Conservation (phyloP, 1,140 invertebrate species). For the Geopemphigus sp. region DNA sequence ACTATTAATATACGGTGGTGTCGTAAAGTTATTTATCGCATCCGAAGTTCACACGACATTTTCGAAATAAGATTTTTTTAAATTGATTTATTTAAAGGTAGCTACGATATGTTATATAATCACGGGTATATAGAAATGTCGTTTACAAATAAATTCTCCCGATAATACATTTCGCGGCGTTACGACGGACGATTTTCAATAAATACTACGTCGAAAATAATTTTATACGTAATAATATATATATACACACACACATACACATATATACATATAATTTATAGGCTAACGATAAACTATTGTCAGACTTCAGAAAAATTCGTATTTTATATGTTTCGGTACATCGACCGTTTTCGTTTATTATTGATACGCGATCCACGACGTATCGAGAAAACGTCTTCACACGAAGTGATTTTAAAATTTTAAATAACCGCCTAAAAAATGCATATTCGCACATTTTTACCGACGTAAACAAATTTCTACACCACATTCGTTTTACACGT, state of each 20-base stretch:
- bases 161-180: too few relatives aligned
- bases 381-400: neutral
- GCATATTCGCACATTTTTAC: neutral
- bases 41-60: too few relatives aligned
- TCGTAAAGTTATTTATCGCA: constrained; percentile 1
- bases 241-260: too few relatives aligned
- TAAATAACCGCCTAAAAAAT: constrained; percentile 8
- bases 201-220: neutral
- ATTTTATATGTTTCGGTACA: constrained; percentile 2
- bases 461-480: neutral
- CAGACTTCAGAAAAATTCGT: neutral
- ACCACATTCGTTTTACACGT: neutral
- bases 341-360: constrained; percentile 3
- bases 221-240: neutral
- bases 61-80: too few relatives aligned
- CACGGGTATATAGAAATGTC: too few relatives aligned
- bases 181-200: too few relatives aligned
- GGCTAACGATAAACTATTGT: neutral
- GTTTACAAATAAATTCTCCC: too few relatives aligned
- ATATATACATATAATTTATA: too few relatives aligned
- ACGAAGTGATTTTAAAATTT: neutral
- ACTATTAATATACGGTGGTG: neutral
- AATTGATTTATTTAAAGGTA: too few relatives aligned
- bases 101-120: too few relatives aligned
- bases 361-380: neutral